These are phyloP conservation scores for Drosophila bipectinata DNA, from an alignment of 1,140 invertebrate species.

Conservation along the genomic window DNA sequence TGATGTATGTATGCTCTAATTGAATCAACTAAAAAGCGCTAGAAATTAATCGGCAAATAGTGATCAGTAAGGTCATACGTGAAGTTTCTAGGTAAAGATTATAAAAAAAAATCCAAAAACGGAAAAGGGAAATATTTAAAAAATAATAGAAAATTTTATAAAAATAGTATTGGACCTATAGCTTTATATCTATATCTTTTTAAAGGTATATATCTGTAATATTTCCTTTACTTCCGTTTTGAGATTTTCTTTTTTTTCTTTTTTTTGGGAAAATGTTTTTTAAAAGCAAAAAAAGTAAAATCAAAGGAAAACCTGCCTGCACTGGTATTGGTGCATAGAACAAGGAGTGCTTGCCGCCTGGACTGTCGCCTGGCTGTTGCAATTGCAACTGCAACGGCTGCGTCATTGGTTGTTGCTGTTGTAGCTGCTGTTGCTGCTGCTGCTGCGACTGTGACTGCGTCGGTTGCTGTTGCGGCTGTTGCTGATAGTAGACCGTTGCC, in stretches of 20 bases:
- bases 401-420: constrained; percentile 19
- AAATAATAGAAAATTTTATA: neutral
- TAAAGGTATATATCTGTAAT: neutral
- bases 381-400: constrained; percentile 12
- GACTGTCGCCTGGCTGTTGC: constrained; percentile 37
- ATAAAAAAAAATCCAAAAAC: neutral
- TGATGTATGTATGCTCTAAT: constrained; percentile 14
- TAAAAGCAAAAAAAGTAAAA: constrained; percentile 40
- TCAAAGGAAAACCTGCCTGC: constrained; percentile 72
- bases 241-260: neutral
- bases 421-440: constrained; percentile 13
- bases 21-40: constrained; percentile 60
- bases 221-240: constrained; percentile 1
- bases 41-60: constrained; percentile 40
- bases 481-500: constrained; percentile 72
- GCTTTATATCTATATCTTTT: too few species aligned
- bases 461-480: constrained; percentile 43
- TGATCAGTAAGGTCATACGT: constrained; percentile 36
- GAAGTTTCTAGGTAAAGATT: constrained; percentile 27
- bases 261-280: constrained; percentile 5
- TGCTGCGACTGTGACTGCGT: constrained; percentile 11
- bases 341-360: constrained; percentile 48
- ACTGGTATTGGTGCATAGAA: constrained; percentile 55
- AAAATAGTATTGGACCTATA: too few species aligned
- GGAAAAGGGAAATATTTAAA: constrained; percentile 15